A percentile compares a stretch with the other conserved stretches of the same genome.
phyloP scores from a whole-genome alignment of 2,113 vertebrate species.

The Zapus hudsonius region DNA sequence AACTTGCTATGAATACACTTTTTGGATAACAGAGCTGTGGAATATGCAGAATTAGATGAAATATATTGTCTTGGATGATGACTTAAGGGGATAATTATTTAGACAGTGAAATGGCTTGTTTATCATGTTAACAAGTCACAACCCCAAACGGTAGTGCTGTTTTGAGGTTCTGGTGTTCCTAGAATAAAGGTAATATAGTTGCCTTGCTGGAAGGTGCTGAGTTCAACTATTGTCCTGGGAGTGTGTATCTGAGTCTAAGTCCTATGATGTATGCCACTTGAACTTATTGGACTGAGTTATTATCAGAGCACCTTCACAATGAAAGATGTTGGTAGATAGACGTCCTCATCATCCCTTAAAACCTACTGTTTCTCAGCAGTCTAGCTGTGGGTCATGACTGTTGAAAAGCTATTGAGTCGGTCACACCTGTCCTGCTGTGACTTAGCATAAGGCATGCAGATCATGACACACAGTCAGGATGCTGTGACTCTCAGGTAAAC shows the following conservation, averaged over 20 bases:
- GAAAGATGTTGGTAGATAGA: neutral
- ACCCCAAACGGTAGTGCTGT: neutral
- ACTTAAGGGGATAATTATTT: neutral
- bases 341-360: neutral
- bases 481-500: neutral
- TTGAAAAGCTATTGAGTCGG: neutral
- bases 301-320: neutral
- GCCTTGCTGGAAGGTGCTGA: neutral
- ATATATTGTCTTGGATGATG: neutral
- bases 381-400: neutral
- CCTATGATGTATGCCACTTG: neutral
- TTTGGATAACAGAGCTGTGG: neutral
- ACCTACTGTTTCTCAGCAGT: neutral
- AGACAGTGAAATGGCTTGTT: neutral
- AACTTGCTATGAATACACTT: neutral
- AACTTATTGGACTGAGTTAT: neutral
- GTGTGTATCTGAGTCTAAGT: neutral
- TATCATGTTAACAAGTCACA: conserved; percentile 4
- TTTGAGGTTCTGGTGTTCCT: neutral
- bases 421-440: neutral
- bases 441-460: neutral
- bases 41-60: neutral
- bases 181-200: neutral
- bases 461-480: neutral
- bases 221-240: neutral